Evolutionary conservation across 2,797 vertebrate species (phyloP).

Genomic region (Spatula clypeata): DNA sequence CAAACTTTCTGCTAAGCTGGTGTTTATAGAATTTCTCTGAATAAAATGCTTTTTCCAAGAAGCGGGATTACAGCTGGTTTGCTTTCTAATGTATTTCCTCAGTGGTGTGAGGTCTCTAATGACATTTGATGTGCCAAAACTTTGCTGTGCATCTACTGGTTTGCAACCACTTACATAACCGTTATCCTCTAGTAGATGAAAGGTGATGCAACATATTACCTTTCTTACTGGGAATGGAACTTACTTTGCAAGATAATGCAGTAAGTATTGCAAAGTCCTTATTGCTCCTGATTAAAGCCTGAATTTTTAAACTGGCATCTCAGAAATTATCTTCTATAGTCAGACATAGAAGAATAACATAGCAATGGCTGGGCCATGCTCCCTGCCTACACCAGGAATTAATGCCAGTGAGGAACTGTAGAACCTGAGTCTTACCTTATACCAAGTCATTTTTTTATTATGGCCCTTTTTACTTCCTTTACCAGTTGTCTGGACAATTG

Average conservation of each 20-base stretch:
- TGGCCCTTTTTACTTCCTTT: not conserved
- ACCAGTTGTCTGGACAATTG: not conserved
- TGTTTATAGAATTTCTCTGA: not conserved
- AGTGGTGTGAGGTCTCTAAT: fast-evolving
- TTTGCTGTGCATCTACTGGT: not conserved
- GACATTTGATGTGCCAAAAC: not conserved
- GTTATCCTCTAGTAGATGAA: not conserved
- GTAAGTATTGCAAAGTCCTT: not conserved
- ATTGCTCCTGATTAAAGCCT: not conserved
- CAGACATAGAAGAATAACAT: not conserved
- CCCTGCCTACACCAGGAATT: not conserved
- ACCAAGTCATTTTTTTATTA: not conserved
- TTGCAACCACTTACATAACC: too few relatives aligned
- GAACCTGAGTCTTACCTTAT: not conserved
- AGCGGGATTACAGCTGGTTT: fast-evolving
- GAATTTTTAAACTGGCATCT: not conserved
- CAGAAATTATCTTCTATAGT: not conserved
- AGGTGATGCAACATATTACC: fast-evolving
- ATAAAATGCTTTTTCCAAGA: fast-evolving
- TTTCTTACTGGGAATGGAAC: not conserved
- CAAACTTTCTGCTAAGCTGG: not conserved
- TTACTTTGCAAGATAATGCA: not conserved
- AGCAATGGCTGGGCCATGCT: not conserved
- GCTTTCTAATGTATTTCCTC: not conserved
- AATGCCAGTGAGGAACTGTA: not conserved